Evolutionary conservation across 2,888 invertebrate genomes (phyloP).

Genomic region (Perdita meconis): DNA sequence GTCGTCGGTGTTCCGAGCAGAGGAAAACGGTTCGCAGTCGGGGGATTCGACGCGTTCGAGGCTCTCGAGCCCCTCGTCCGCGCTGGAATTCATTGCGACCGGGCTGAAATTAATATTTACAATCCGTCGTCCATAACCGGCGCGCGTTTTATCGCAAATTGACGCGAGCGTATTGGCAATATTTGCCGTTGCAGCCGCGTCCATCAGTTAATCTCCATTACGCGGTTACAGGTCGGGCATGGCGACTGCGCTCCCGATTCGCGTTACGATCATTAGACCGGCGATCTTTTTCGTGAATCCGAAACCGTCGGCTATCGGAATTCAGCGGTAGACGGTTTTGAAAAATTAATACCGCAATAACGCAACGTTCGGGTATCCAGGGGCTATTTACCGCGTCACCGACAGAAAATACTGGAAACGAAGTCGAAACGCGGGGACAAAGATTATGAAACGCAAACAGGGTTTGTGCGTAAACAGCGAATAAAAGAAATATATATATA

Average conservation of each 20-base stretch:
- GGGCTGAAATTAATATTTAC: slow-evolving; percentile 55
- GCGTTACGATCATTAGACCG: slow-evolving; percentile 13
- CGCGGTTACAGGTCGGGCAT: slow-evolving; percentile 34
- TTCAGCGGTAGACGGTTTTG: too few species aligned
- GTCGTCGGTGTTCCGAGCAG: slow-evolving; percentile 8
- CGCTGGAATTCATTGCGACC: slow-evolving; percentile 10
- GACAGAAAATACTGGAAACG: too few species aligned
- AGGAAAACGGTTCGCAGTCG: not conserved
- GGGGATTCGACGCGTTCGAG: slow-evolving; percentile 17
- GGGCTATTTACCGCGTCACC: too few species aligned
- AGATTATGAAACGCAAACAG: too few species aligned
- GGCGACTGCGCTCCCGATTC: not conserved
- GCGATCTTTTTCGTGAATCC: not conserved
- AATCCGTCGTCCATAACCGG: slow-evolving; percentile 32
- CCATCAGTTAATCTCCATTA: slow-evolving; percentile 62
- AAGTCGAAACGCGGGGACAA: too few species aligned
- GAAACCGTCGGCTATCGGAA: too few species aligned
- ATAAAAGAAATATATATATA: too few species aligned
- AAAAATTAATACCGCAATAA: too few species aligned
- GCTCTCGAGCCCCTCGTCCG: slow-evolving; percentile 11
- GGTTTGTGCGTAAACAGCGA: slow-evolving; percentile 8
- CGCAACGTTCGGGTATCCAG: too few species aligned
- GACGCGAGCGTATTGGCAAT: slow-evolving; percentile 37
- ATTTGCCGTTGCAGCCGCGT: slow-evolving; percentile 22
- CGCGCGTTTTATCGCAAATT: slow-evolving; percentile 44